Percentiles rank a stretch among this genome's conserved stretches.
Evolutionary conservation across 1,140 invertebrate genomes (phyloP).

Genomic region (Ceratosolen fusciceps): DNA sequence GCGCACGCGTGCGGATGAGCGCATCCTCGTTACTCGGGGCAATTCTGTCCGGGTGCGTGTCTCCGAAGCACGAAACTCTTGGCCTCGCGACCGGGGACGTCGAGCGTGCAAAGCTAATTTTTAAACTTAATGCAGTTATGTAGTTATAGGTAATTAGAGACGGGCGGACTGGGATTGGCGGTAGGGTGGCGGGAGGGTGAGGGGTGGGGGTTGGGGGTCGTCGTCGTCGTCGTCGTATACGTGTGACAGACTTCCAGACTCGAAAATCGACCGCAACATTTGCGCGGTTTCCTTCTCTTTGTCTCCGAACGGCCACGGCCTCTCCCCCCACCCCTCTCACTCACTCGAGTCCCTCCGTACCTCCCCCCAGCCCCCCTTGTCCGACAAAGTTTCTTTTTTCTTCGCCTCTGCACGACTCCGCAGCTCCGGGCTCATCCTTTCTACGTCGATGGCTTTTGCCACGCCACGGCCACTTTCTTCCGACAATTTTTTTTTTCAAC

Average conservation of each 20-base stretch:
- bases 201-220: no score
- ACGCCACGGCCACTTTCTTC: no score
- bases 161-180: no score
- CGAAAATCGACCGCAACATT: slow-evolving; percentile 18
- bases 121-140: slow-evolving; percentile 23
- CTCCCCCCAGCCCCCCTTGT: not conserved
- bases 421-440: not conserved
- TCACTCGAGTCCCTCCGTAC: no score
- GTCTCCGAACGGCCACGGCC: no score
- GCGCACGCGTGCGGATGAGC: not conserved
- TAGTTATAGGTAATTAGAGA: not conserved
- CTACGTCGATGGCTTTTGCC: not conserved
- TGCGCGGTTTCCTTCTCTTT: slow-evolving; percentile 28
- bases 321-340: no score
- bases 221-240: no score
- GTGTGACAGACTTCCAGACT: slow-evolving; percentile 14
- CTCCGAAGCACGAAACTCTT: slow-evolving; percentile 2
- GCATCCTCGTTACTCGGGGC: not conserved
- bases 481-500: no score
- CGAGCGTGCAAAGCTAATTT: slow-evolving; percentile 20
- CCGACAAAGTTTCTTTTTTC: not conserved
- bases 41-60: not conserved
- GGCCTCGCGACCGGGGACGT: not conserved
- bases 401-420: not conserved
- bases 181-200: no score